phyloP scores from a whole-genome alignment of 2,113 vertebrate species.

The Cottus gobio region DNA sequence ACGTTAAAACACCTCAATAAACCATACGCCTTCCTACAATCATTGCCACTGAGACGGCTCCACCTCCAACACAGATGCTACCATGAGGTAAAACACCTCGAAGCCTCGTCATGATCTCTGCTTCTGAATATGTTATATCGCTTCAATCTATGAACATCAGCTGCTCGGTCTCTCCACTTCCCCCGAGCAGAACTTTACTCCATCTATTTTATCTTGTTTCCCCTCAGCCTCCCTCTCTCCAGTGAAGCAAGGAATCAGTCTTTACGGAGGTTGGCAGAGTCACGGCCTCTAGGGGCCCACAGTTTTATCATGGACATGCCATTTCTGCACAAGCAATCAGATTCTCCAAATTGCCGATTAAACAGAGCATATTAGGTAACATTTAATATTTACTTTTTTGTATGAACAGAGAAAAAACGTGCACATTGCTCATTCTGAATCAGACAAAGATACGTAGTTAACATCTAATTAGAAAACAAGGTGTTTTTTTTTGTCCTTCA shows the following conservation, averaged over 20 bases:
- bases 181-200: conserved; percentile 44
- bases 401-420: conserved; percentile 40
- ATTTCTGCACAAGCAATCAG: conserved; percentile 71
- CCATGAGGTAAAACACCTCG: conserved; percentile 25
- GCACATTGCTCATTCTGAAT: conserved; percentile 41
- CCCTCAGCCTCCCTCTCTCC: conserved; percentile 45
- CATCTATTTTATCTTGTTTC: conserved; percentile 55
- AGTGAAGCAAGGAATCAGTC: conserved; percentile 61
- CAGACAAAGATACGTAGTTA: conserved; percentile 42
- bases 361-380: conserved; percentile 58
- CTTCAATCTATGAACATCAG: conserved; percentile 53
- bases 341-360: conserved; percentile 71
- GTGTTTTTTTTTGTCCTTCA: conserved; percentile 25
- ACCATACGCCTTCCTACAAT: conserved; percentile 18
- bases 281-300: conserved; percentile 30
- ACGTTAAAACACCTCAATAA: conserved; percentile 54
- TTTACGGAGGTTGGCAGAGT: conserved; percentile 60
- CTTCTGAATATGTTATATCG: conserved; percentile 45
- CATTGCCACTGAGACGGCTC: conserved; percentile 16
- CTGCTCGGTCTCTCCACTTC: conserved; percentile 19
- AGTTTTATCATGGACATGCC: conserved; percentile 64
- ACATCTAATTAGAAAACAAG: conserved; percentile 43
- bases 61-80: conserved; percentile 43
- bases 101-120: conserved; percentile 41
- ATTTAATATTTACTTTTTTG: conserved; percentile 62